These are phyloP conservation scores for Montipora foliosa DNA, from an alignment of 64 coral and sea anemone genomes.

Conservation along the genomic window DNA sequence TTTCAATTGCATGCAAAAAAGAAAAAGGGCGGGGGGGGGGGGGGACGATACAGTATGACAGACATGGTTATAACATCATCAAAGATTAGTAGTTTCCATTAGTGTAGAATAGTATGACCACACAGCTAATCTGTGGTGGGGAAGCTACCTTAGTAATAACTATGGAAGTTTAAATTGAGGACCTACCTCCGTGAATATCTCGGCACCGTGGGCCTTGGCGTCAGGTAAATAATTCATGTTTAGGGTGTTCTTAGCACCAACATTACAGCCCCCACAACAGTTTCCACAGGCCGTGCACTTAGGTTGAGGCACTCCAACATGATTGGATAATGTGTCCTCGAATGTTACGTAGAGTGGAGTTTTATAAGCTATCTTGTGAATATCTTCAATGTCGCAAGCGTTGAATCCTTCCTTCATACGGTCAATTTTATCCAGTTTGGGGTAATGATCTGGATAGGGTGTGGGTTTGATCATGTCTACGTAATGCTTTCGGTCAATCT, in stretches of 20 bases:
- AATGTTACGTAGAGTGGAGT: slow-evolving; percentile 71
- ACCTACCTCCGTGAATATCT: slow-evolving; percentile 65
- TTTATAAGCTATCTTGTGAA: slow-evolving; percentile 57
- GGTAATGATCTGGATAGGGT: slow-evolving; percentile 61
- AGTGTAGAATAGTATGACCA: background rate
- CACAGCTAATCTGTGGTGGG: background rate
- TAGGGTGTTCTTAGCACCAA: slow-evolving; percentile 75
- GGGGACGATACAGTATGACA: background rate
- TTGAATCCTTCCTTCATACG: slow-evolving; percentile 62
- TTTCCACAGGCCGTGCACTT: slow-evolving; percentile 74
- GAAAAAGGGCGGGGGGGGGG: background rate
- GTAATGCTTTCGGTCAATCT: slow-evolving; percentile 54
- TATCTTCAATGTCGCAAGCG: slow-evolving; percentile 60
- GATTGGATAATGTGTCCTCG: slow-evolving; percentile 69
- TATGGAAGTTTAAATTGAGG: background rate
- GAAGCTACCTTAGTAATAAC: background rate
- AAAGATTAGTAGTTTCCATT: background rate
- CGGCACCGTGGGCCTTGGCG: slow-evolving; percentile 69
- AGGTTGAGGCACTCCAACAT: slow-evolving; percentile 74
- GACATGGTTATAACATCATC: background rate
- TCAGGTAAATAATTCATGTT: slow-evolving; percentile 81
- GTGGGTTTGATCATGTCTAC: slow-evolving; percentile 66
- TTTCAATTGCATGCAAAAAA: too few species aligned
- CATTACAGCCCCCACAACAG: slow-evolving; percentile 76
- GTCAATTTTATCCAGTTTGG: slow-evolving; percentile 39